Percentiles rank a stretch among this genome's conserved stretches.
Evolutionary conservation across 2,888 invertebrate species (phyloP).

Genomic region (Cantharis rustica): DNA sequence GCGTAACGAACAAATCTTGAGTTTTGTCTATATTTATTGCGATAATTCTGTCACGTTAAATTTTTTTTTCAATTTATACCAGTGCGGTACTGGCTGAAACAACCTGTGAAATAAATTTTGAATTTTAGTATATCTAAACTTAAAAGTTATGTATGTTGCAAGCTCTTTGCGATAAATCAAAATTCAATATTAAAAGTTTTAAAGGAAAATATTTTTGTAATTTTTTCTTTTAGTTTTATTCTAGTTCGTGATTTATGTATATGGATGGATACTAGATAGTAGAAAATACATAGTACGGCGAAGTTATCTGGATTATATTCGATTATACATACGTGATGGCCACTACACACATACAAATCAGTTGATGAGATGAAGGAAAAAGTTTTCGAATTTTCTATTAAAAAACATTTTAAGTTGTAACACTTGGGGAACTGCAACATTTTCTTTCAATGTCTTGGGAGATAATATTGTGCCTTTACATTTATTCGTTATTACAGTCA

Average conservation of each 20-base stretch:
- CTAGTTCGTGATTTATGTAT: neutral
- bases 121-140: neutral
- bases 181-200: neutral
- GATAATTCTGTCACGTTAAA: too few species aligned
- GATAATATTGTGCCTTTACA: neutral
- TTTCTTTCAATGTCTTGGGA: neutral
- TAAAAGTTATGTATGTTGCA: neutral
- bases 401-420: neutral
- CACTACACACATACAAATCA: neutral
- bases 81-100: neutral
- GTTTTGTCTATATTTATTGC: too few species aligned
- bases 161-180: neutral
- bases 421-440: neutral
- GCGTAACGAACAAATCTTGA: too few species aligned
- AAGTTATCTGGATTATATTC: neutral
- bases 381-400: neutral
- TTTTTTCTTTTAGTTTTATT: neutral
- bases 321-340: neutral
- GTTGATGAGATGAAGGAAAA: neutral
- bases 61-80: neutral
- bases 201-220: neutral
- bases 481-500: neutral
- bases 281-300: neutral
- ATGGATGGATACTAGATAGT: neutral
- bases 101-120: neutral